Conservation (phyloP, 2,113 vertebrate genomes). For the Myrmophylax atrothorax region DNA sequence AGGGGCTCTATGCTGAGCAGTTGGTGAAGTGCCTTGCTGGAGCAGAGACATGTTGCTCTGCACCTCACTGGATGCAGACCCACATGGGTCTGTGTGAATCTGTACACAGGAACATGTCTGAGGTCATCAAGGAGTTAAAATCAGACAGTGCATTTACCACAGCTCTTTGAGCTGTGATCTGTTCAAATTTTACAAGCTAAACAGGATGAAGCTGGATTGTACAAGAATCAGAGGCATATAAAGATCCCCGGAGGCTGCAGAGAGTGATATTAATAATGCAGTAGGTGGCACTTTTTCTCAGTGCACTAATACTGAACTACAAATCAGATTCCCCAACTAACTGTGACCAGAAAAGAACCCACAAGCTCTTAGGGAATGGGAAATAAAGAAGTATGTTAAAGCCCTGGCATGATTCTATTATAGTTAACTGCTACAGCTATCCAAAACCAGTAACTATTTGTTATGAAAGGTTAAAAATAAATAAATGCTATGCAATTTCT, state of each 20-base stretch:
- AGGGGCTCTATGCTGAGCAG: not conserved
- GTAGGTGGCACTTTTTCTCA: not conserved
- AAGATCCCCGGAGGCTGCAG: not conserved
- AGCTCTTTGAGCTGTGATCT: not conserved
- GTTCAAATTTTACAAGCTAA: not conserved
- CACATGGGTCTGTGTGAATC: not conserved
- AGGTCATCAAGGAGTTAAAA: constrained; percentile 14
- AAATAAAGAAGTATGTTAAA: not conserved
- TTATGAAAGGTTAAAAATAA: not conserved
- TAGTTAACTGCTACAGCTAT: not conserved
- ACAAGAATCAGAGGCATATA: not conserved
- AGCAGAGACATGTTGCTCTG: not conserved
- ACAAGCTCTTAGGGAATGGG: not conserved
- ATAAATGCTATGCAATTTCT: not conserved
- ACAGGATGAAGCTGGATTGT: not conserved
- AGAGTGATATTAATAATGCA: not conserved
- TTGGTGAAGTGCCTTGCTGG: constrained; percentile 20
- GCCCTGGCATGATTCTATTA: not conserved
- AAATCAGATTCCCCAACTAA: not conserved
- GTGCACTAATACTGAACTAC: not conserved
- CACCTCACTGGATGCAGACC: not conserved
- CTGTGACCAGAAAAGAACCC: not conserved
- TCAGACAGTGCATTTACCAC: not conserved
- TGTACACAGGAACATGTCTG: not conserved
- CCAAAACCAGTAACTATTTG: not conserved